Evolutionary conservation across 1,140 invertebrate species (phyloP), one percentile per base, ranked within the genome.

Genomic region (Megathymus violae): DNA sequence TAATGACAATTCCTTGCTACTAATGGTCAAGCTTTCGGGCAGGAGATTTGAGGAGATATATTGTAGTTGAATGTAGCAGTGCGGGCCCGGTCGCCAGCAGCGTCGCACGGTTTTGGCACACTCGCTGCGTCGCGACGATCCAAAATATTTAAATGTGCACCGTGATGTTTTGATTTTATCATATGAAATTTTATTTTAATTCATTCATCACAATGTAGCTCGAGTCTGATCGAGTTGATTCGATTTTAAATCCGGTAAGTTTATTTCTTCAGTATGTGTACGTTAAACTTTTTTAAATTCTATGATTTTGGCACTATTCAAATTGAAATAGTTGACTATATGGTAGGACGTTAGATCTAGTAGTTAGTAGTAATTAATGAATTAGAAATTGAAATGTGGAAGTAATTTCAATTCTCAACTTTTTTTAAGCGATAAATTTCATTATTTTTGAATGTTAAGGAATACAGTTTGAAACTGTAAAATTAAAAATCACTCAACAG

Each of bases 1-100:
- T n/a, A n/a, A n/a, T n/a, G n/a, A n/a, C n/a, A n/a, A n/a, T n/a
- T n/a, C n/a, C n/a, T n/a, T 22, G 16, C 10, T 3, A 15, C 14
- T 43, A 15, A 3, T 43, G 15, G 40, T 43, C 40, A 15, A 43
- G 15, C 40, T 3, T 38, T 43, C 6, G 9, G n/a, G n/a, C n/a
- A n/a, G 9, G 16, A 43, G 40, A 43, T 22, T 17, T 36, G 40
- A 22, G 38, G 22, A 31, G 27, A 31, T 7, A 31, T 6, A 31
- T 22, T 22, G 19, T 31, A 6, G 27, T 31, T 31, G 27, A 31
- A 31, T 48, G 51, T 48, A 71, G 64, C 64, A 71, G 69, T 71
- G 46, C 62, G 62, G 62, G 51, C 64, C 58, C 40, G 40, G 51
- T 64, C 65, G 64, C 48, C 46, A 65, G 9, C 41, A 27, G 34